Conservation (phyloP, 2,113 vertebrate genomes). For the Phyllostomus hastatus region DNA sequence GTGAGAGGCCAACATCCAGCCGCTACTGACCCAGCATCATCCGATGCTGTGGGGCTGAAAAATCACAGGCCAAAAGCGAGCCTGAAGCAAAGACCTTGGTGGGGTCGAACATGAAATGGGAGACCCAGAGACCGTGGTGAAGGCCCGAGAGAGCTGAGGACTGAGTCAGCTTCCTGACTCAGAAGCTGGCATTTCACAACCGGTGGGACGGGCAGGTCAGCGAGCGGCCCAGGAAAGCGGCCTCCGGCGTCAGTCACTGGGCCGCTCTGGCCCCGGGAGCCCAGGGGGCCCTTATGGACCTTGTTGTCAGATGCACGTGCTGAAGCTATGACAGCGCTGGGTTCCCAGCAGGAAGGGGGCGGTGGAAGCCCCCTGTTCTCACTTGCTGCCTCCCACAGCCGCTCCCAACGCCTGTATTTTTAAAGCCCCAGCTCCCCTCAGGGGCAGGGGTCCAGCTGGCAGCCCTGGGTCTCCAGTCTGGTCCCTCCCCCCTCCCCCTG, state of each 20-base stretch:
- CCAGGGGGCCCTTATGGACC: not conserved
- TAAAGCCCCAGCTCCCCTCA: not conserved
- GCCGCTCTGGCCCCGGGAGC: not conserved
- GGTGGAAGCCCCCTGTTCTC: not conserved
- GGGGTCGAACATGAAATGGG: not conserved
- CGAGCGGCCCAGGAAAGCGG: not conserved
- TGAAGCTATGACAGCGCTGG: not conserved
- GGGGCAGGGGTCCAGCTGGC: too few relatives aligned
- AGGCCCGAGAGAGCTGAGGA: not conserved
- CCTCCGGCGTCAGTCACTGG: fast-evolving
- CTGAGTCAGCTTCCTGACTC: fast-evolving
- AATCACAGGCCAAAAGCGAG: not conserved
- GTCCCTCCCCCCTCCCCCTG: fast-evolving
- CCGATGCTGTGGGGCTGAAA: not conserved
- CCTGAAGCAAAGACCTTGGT: fast-evolving
- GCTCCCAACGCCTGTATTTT: not conserved
- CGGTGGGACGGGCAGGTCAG: not conserved
- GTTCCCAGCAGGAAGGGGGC: not conserved
- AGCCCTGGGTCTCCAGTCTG: not conserved
- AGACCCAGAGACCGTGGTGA: not conserved
- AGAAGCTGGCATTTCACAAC: fast-evolving
- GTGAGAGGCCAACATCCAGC: not conserved
- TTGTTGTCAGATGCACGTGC: not conserved
- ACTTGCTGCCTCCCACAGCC: fast-evolving
- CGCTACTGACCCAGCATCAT: fast-evolving